phyloP scores from a whole-genome alignment of 2,797 vertebrate species.

The Lepilemur septentrionalis region DNA sequence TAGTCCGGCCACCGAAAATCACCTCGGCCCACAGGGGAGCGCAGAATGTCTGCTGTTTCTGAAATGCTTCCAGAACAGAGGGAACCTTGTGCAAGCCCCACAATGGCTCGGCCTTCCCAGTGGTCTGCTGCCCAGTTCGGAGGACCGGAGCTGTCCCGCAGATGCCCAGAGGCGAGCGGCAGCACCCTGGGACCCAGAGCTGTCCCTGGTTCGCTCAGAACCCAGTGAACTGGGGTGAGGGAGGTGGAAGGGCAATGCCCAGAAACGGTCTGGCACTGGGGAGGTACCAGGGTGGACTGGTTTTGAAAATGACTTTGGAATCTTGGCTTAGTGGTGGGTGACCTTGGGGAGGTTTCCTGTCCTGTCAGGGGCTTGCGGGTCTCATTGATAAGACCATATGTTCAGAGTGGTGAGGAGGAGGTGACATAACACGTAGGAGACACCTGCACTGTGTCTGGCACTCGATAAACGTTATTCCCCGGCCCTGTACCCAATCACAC shows the following conservation, averaged over 20 bases:
- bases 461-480: rapidly evolving
- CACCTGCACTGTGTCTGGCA: not conserved
- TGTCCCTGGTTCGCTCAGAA: not conserved
- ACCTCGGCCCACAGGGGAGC: constrained; percentile 26
- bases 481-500: not conserved
- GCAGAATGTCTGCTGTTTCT: not conserved
- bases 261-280: rapidly evolving
- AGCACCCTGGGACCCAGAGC: not conserved
- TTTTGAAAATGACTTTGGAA: not conserved
- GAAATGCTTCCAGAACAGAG: constrained; percentile 57
- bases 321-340: not conserved
- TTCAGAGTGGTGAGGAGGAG: not conserved
- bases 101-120: constrained; percentile 50
- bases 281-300: not conserved
- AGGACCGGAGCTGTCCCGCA: not conserved
- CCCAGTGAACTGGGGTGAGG: too few relatives aligned
- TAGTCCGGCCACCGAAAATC: not conserved
- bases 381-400: not conserved
- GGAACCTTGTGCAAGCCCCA: not conserved
- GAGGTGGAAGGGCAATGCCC: too few relatives aligned
- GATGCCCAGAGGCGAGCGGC: rapidly evolving
- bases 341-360: not conserved
- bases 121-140: not conserved
- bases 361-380: not conserved
- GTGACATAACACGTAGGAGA: not conserved